These are phyloP conservation scores for Emmelina monodactyla DNA, from an alignment of 2,888 invertebrate genomes.

Conservation along the genomic window DNA sequence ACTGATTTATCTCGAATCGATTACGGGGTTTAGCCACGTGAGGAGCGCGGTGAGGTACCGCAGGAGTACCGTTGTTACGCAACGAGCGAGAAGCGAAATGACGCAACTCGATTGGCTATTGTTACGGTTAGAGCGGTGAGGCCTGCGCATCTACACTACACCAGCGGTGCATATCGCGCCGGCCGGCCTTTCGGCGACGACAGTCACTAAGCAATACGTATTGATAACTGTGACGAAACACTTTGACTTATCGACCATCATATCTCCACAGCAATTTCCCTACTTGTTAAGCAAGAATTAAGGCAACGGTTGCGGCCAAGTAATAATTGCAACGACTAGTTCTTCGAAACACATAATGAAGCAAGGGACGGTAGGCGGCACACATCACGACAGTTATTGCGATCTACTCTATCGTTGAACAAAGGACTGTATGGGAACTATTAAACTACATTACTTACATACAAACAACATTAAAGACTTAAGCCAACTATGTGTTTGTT, in stretches of 20 bases:
- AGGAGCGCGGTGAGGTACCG: too few relatives aligned
- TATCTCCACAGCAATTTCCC: background rate
- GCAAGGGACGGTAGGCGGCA: slow-evolving; percentile 28
- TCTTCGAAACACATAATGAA: slow-evolving; percentile 36
- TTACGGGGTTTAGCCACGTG: background rate
- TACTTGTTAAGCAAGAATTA: slow-evolving; percentile 10
- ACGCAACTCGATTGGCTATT: background rate
- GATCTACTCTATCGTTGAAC: slow-evolving; percentile 24
- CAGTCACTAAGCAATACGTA: too few relatives aligned
- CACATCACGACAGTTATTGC: slow-evolving; percentile 29
- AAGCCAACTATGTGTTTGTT: too few relatives aligned
- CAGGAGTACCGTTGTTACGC: too few relatives aligned
- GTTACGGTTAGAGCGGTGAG: background rate
- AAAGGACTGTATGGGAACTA: slow-evolving; percentile 30
- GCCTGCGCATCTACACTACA: background rate
- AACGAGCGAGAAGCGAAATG: background rate
- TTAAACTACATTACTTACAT: too few relatives aligned
- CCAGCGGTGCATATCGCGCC: too few relatives aligned
- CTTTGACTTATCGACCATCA: too few relatives aligned
- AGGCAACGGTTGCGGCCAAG: slow-evolving; percentile 22
- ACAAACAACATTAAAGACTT: too few relatives aligned
- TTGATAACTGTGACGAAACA: too few relatives aligned
- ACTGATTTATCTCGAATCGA: background rate
- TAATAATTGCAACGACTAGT: slow-evolving; percentile 26
- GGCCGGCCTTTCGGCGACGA: too few relatives aligned